A percentile compares a stretch with the other conserved stretches of the same genome.
These are phyloP conservation scores for Habrosyne pyritoides DNA, from an alignment of 2,888 invertebrate genomes.

Conservation along the genomic window DNA sequence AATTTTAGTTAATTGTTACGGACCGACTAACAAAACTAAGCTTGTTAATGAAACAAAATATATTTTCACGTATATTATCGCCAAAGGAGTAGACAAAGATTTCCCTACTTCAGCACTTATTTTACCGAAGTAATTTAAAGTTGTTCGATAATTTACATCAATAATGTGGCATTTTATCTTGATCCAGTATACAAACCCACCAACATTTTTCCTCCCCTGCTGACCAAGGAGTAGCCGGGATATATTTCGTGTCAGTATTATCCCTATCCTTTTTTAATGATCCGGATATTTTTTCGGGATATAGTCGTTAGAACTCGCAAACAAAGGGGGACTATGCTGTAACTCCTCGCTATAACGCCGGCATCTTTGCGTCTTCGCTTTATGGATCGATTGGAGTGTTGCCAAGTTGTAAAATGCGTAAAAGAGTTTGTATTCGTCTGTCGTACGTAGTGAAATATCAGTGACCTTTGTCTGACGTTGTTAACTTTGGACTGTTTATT, in stretches of 20 bases:
- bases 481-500: background rate
- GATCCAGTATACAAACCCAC: background rate
- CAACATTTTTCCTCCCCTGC: constrained; percentile 22
- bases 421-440: constrained; percentile 37
- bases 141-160: too few relatives aligned
- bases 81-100: too few relatives aligned
- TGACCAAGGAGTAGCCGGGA: constrained; percentile 27
- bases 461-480: background rate
- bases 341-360: constrained; percentile 40
- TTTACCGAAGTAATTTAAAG: too few relatives aligned
- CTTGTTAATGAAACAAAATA: too few relatives aligned
- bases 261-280: constrained; percentile 57
- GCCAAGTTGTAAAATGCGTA: constrained; percentile 46
- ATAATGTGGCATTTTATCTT: too few relatives aligned
- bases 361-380: constrained; percentile 25
- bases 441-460: constrained; percentile 23
- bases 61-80: too few relatives aligned
- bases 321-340: constrained; percentile 41
- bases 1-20: too few relatives aligned
- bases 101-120: too few relatives aligned
- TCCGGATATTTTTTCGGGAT: constrained; percentile 41
- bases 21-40: too few relatives aligned
- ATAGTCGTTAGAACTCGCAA: constrained; percentile 33
- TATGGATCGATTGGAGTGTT: constrained; percentile 35
- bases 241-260: constrained; percentile 30